Evolutionary conservation across 2,888 invertebrate species (phyloP).

Genomic region (Salticus scenicus): DNA sequence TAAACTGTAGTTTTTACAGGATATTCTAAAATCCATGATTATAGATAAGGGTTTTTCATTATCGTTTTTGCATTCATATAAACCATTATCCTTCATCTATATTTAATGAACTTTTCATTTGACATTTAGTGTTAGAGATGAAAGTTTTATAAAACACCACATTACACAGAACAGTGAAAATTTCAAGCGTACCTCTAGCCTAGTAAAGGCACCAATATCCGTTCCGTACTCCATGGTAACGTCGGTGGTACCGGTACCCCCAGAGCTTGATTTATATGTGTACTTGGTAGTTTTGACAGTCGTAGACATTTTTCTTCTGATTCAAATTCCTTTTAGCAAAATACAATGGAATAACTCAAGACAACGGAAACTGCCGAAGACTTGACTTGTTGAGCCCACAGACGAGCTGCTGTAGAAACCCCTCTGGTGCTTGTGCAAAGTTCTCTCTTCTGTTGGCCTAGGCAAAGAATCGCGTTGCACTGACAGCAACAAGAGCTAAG

Average conservation of each 20-base stretch:
- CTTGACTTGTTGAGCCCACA: slow-evolving; percentile 1
- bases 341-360: not conserved
- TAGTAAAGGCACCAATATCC: slow-evolving; percentile 94
- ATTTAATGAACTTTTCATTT: no score
- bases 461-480: slow-evolving; percentile 3
- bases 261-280: slow-evolving; percentile 88
- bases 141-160: not conserved
- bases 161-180: not conserved
- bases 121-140: no score
- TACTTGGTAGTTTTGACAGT: slow-evolving; percentile 85
- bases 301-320: slow-evolving; percentile 74
- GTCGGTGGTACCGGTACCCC: slow-evolving; percentile 79
- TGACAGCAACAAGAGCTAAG: not conserved
- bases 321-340: not conserved
- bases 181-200: slow-evolving; percentile 88
- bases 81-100: no score
- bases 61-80: no score
- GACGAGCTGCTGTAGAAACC: not conserved
- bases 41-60: no score
- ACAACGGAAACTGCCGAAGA: slow-evolving; percentile 37
- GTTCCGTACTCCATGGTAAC: slow-evolving; percentile 96
- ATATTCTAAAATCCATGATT: no score
- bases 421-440: not conserved
- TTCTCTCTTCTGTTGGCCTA: slow-evolving; percentile 28
- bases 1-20: no score